These are phyloP conservation scores for Trachemys scripta DNA, from an alignment of 2,113 vertebrate species.

Conservation along the genomic window DNA sequence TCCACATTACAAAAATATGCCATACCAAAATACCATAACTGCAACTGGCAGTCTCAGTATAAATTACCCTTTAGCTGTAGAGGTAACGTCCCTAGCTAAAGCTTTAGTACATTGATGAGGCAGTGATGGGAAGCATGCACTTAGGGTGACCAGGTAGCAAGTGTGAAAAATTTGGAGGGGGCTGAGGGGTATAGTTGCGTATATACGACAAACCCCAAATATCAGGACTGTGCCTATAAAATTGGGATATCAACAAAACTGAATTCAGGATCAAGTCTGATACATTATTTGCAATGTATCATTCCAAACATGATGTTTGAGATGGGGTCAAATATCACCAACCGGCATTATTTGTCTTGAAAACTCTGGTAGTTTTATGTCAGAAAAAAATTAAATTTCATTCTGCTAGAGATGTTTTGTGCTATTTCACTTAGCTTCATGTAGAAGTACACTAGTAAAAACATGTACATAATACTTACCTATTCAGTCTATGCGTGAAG, in stretches of 20 bases:
- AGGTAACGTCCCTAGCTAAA: neutral
- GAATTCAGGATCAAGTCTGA: slow-evolving; percentile 23
- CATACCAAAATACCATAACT: neutral
- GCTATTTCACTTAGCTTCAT: slow-evolving; percentile 44
- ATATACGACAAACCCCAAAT: no score
- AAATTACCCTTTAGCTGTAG: neutral
- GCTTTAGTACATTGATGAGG: neutral
- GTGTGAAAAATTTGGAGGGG: no score
- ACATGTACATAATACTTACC: neutral
- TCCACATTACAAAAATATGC: neutral
- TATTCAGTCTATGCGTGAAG: neutral
- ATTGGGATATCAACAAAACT: neutral
- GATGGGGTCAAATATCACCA: slow-evolving; percentile 32
- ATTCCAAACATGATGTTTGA: slow-evolving; percentile 14
- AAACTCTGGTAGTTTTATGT: slow-evolving; percentile 43
- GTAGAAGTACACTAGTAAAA: slow-evolving; percentile 11
- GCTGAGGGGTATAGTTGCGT: no score
- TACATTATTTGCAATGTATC: slow-evolving; percentile 52
- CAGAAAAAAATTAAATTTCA: slow-evolving; percentile 41
- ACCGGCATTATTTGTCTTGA: slow-evolving; percentile 46
- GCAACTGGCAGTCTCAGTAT: neutral
- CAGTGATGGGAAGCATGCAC: neutral
- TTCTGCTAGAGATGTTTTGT: slow-evolving; percentile 29
- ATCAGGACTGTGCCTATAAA: no score
- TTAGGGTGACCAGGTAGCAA: no score